phyloP scores from a whole-genome alignment of 2,888 invertebrate species.

The Blastobasis adustella region DNA sequence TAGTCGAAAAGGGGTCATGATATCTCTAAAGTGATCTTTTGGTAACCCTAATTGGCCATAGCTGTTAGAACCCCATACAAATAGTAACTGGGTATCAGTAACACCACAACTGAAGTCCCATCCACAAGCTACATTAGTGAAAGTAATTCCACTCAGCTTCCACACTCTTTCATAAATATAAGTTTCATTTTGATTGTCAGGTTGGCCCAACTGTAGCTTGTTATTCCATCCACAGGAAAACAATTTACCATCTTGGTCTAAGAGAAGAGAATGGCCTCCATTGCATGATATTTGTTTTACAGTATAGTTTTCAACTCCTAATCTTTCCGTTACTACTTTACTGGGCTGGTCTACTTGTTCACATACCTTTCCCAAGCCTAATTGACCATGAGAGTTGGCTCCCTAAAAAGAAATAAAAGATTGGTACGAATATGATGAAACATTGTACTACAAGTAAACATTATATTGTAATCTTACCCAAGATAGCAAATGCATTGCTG shows the following conservation, averaged over 20 bases:
- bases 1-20: slow-evolving; percentile 48
- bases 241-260: slow-evolving; percentile 79
- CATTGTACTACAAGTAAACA: too few relatives aligned
- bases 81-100: slow-evolving; percentile 79
- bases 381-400: slow-evolving; percentile 88
- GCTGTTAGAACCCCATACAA: slow-evolving; percentile 89
- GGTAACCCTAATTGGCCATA: slow-evolving; percentile 84
- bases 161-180: slow-evolving; percentile 77
- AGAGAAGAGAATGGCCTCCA: slow-evolving; percentile 83
- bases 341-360: slow-evolving; percentile 80
- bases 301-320: slow-evolving; percentile 26
- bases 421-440: neutral
- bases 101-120: slow-evolving; percentile 89
- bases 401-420: slow-evolving; percentile 71
- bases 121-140: slow-evolving; percentile 82
- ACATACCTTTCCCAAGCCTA: slow-evolving; percentile 79
- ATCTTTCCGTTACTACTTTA: slow-evolving; percentile 30
- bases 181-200: slow-evolving; percentile 43
- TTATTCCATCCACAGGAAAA: slow-evolving; percentile 88
- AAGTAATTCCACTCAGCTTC: slow-evolving; percentile 67
- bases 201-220: slow-evolving; percentile 80
- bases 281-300: slow-evolving; percentile 81
- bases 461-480: neutral
- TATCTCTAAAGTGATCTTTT: slow-evolving; percentile 56
- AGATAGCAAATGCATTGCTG: neutral